These are phyloP conservation scores for Rhinopomastus cyanomelas DNA, from an alignment of 2,113 vertebrate genomes.

Conservation along the genomic window DNA sequence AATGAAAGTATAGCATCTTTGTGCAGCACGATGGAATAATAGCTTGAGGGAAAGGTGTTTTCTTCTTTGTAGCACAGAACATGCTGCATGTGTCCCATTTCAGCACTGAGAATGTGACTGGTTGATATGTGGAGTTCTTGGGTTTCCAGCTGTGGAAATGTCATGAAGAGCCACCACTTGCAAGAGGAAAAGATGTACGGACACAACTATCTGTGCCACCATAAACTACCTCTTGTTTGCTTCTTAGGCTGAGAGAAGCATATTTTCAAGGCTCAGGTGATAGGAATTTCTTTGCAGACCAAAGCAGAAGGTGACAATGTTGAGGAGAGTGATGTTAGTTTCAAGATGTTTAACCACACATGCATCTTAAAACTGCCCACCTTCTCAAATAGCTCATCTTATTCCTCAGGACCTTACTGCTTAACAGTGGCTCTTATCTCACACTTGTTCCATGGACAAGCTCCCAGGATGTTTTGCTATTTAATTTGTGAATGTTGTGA, in stretches of 20 bases:
- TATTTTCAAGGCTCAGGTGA: not conserved
- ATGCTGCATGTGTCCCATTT: not conserved
- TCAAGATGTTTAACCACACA: not conserved
- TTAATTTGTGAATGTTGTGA: not conserved
- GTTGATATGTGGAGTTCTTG: not conserved
- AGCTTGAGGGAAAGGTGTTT: not conserved
- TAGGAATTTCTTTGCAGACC: not conserved
- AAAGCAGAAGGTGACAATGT: not conserved
- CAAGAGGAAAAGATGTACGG: not conserved
- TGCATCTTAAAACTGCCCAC: not conserved
- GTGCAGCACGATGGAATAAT: not conserved
- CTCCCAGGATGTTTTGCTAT: not conserved
- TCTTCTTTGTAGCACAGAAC: not conserved
- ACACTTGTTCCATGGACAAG: not conserved
- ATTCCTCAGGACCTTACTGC: not conserved
- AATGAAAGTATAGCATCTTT: not conserved
- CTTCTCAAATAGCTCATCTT: not conserved
- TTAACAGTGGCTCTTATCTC: not conserved
- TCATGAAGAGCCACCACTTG: not conserved
- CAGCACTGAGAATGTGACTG: not conserved
- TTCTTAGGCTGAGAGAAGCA: not conserved
- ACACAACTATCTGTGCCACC: not conserved
- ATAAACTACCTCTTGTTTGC: not conserved
- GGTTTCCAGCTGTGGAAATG: not conserved
- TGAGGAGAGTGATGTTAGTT: not conserved